A percentile compares a stretch with the other conserved stretches of the same genome.
Evolutionary conservation across 2,888 invertebrate species (phyloP).

Genomic region (Caenorhabditis imperialis): DNA sequence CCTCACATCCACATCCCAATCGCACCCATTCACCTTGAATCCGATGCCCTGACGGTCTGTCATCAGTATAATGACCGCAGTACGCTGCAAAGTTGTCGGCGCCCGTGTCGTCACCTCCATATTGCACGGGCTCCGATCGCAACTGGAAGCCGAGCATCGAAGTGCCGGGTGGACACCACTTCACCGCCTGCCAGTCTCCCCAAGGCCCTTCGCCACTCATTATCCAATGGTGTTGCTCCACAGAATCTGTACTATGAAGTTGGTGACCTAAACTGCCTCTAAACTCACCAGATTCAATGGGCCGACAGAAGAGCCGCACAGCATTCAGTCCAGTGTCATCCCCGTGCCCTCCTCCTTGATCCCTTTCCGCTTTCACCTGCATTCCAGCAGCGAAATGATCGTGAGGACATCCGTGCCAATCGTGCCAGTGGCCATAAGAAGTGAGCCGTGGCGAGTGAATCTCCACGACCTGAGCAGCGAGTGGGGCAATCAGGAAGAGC

Average conservation of each 20-base stretch:
- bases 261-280: too few relatives aligned
- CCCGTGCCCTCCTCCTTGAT: background rate
- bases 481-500: too few relatives aligned
- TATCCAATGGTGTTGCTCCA: too few relatives aligned
- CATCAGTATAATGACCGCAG: too few relatives aligned
- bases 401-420: background rate
- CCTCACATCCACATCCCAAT: too few relatives aligned
- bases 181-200: too few relatives aligned
- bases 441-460: too few relatives aligned
- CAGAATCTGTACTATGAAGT: too few relatives aligned
- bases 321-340: background rate
- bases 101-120: background rate
- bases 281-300: too few relatives aligned
- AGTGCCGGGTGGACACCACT: background rate
- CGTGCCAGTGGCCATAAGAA: background rate
- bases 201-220: slow-evolving; percentile 3
- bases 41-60: too few relatives aligned
- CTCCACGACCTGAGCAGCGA: too few relatives aligned
- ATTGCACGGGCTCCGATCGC: background rate
- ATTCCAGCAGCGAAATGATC: background rate
- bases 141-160: background rate
- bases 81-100: slow-evolving; percentile 9
- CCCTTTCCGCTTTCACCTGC: background rate
- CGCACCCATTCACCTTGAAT: too few relatives aligned
- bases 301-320: background rate